Conservation (phyloP, 2,113 vertebrate species). For the Sphaerodactylus townsendi region DNA sequence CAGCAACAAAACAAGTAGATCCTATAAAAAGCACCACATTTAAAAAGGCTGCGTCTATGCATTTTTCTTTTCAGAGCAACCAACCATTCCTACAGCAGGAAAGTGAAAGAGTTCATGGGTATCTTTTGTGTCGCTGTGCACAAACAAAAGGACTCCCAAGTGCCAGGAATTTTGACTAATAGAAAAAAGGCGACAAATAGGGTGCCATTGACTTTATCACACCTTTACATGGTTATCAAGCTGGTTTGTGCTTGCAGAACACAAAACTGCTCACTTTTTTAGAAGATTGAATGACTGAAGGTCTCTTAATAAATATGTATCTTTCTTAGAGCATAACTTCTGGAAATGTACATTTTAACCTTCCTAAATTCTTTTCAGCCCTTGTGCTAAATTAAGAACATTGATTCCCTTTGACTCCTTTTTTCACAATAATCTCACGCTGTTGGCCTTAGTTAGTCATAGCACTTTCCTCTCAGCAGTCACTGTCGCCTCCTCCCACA, state of each 20-base stretch:
- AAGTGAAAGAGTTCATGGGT: neutral
- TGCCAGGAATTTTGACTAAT: neutral
- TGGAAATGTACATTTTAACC: neutral
- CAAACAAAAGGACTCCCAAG: constrained; percentile 1
- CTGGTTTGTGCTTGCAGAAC: neutral
- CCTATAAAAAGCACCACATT: neutral
- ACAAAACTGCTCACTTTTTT: neutral
- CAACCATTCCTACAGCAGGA: neutral
- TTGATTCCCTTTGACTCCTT: neutral
- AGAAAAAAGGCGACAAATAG: neutral
- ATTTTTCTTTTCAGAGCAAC: constrained; percentile 3
- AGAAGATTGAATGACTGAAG: neutral
- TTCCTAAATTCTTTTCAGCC: neutral
- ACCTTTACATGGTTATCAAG: neutral
- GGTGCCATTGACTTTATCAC: neutral
- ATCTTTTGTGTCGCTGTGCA: neutral
- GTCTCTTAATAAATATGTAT: neutral
- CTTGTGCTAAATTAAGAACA: neutral
- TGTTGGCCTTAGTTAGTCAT: neutral
- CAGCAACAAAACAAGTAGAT: constrained; percentile 2
- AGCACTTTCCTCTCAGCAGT: neutral
- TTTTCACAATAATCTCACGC: neutral
- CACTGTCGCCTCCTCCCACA: neutral
- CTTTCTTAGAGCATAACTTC: neutral
- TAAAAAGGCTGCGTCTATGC: neutral